Evolutionary conservation across 2,113 vertebrate species (phyloP).

Genomic region (Lichenostomus cassidix): DNA sequence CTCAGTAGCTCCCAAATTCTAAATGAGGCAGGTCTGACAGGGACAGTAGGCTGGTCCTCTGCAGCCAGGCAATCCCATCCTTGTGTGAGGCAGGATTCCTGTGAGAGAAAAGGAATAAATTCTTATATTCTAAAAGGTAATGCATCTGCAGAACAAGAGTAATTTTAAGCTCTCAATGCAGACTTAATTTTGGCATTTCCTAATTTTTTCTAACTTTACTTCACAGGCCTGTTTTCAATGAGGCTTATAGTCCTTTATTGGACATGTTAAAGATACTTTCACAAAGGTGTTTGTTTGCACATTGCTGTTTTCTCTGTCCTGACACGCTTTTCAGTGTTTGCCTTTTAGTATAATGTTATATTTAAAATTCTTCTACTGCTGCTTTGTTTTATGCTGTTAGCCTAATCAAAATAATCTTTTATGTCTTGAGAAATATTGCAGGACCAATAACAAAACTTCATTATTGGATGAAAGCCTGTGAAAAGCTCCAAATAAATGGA

Average conservation of each 20-base stretch:
- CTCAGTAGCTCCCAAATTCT: background rate
- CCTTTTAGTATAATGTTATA: background rate
- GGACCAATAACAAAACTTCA: background rate
- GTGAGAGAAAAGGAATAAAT: background rate
- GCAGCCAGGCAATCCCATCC: background rate
- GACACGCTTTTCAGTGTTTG: background rate
- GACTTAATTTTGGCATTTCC: background rate
- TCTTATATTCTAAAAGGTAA: background rate
- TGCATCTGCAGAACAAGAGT: background rate
- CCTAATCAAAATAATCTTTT: background rate
- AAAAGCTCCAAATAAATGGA: background rate
- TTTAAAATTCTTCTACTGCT: background rate
- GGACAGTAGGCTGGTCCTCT: background rate
- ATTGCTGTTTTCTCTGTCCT: background rate
- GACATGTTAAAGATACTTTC: background rate
- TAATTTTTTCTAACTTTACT: conserved; percentile 27
- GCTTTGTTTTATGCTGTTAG: background rate
- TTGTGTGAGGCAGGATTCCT: background rate
- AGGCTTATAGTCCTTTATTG: background rate
- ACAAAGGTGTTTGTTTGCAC: background rate
- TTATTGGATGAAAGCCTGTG: background rate
- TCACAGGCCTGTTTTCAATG: background rate
- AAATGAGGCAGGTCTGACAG: background rate
- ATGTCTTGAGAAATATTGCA: background rate
- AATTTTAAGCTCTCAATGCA: background rate